These are phyloP conservation scores for Smittia aterrima DNA, from an alignment of 2,888 invertebrate species.

Conservation along the genomic window DNA sequence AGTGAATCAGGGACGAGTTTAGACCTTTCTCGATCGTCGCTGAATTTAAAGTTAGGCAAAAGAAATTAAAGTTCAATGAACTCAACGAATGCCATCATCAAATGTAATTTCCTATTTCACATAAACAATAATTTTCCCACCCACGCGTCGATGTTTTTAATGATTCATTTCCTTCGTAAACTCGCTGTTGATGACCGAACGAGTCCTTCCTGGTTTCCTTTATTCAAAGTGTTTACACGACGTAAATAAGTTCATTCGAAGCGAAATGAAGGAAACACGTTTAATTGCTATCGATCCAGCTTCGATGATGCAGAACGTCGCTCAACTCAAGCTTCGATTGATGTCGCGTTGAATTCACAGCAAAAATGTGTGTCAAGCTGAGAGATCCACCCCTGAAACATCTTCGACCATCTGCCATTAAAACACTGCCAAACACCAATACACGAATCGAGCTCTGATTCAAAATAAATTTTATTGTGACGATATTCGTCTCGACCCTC, in stretches of 20 bases:
- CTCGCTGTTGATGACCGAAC: neutral
- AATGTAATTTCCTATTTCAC: neutral
- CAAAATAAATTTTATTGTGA: too few species aligned
- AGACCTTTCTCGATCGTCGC: neutral
- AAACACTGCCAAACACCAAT: too few species aligned
- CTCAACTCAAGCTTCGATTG: neutral
- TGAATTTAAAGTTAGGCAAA: neutral
- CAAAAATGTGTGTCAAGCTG: neutral
- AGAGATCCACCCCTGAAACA: neutral
- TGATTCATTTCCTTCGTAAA: neutral
- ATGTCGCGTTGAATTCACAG: neutral
- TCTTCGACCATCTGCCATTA: neutral
- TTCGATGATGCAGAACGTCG: neutral
- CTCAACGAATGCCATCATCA: neutral
- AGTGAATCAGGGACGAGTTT: neutral
- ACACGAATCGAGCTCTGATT: too few species aligned
- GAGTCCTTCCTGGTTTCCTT: neutral
- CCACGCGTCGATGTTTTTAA: neutral
- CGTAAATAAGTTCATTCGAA: neutral
- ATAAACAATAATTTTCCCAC: neutral
- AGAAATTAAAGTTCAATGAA: neutral
- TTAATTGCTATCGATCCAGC: neutral
- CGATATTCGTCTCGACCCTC: too few species aligned
- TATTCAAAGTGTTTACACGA: neutral
- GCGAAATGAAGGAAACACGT: neutral